Evolutionary conservation across 2,797 vertebrate species (phyloP).

Genomic region (Chloroceryle inda): DNA sequence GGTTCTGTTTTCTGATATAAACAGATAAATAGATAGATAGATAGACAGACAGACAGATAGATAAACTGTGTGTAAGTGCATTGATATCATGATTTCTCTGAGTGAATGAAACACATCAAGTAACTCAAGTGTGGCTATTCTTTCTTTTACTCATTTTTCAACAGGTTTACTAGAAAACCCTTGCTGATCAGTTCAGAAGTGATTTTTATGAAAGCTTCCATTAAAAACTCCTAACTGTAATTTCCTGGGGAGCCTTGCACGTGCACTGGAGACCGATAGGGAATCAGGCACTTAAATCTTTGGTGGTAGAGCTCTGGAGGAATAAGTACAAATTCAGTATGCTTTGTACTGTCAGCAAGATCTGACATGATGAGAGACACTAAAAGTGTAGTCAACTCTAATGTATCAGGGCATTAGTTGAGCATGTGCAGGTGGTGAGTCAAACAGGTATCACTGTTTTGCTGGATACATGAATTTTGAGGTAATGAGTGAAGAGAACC

Average conservation of each 20-base stretch:
- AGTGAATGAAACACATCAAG: neutral
- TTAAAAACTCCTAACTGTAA: neutral
- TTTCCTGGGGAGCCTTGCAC: neutral
- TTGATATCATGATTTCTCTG: neutral
- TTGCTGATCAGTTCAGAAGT: neutral
- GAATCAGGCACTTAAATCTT: neutral
- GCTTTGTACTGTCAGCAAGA: neutral
- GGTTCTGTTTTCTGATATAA: neutral
- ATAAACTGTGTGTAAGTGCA: neutral
- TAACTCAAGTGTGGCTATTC: neutral
- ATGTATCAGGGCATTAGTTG: neutral
- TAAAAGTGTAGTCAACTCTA: neutral
- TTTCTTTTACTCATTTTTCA: neutral
- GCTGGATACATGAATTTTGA: neutral
- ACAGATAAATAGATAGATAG: neutral
- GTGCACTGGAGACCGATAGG: neutral
- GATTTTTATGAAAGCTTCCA: neutral
- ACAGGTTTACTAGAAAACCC: neutral
- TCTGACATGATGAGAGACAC: neutral
- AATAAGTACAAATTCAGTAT: conserved; percentile 11
- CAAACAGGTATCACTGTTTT: neutral
- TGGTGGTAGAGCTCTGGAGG: neutral
- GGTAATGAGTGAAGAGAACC: neutral
- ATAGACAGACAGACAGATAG: neutral
- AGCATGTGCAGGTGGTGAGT: conserved; percentile 1